Conservation (phyloP, 2,888 invertebrate genomes). For the Drosophila anceps region DNA sequence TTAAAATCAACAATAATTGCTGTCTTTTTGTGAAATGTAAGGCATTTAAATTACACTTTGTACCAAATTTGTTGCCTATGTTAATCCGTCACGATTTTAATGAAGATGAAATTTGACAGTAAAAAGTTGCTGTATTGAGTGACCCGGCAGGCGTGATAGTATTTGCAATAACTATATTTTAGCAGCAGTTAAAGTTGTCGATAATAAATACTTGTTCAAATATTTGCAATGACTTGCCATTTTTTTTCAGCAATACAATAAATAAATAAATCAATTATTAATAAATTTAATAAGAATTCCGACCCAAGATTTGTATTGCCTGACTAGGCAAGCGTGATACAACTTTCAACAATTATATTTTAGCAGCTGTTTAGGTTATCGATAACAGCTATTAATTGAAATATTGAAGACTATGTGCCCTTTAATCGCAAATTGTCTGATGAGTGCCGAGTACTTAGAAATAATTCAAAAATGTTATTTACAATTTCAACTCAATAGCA, state of each 20-base stretch:
- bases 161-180: neutral
- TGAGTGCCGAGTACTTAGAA: too few species aligned
- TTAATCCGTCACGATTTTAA: neutral
- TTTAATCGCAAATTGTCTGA: too few species aligned
- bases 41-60: constrained; percentile 11
- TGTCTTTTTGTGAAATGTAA: constrained; percentile 7
- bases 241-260: too few species aligned
- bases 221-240: neutral
- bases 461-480: too few species aligned
- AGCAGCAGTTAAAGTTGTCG: neutral
- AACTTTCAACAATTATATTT: neutral
- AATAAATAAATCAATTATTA: too few species aligned
- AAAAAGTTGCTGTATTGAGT: neutral
- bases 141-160: neutral
- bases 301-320: too few species aligned
- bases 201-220: neutral
- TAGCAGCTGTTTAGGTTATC: too few species aligned
- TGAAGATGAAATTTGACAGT: too few species aligned
- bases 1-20: constrained; percentile 39
- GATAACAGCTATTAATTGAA: too few species aligned
- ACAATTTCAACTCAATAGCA: too few species aligned
- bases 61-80: neutral
- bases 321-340: neutral
- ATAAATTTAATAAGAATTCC: too few species aligned
- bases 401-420: too few species aligned